phyloP scores from a whole-genome alignment of 2,797 vertebrate genomes.

The Austrolebias charrua region DNA sequence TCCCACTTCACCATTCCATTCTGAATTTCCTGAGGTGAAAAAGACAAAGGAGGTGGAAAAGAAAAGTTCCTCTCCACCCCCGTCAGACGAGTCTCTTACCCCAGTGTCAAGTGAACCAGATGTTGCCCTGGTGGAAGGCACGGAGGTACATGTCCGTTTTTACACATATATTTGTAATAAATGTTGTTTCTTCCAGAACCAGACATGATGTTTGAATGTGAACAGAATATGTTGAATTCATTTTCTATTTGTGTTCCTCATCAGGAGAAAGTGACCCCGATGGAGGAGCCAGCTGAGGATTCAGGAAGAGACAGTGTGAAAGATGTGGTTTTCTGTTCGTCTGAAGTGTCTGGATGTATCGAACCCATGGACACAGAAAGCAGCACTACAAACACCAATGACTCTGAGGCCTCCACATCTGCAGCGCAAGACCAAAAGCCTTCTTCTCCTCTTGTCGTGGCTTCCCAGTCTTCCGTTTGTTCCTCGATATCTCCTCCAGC shows the following conservation, averaged over 20 bases:
- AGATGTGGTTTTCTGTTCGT: slow-evolving; percentile 31
- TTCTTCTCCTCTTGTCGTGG: slow-evolving; percentile 37
- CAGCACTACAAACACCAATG: slow-evolving; percentile 42
- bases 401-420: slow-evolving; percentile 30
- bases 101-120: slow-evolving; percentile 35
- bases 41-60: slow-evolving; percentile 54
- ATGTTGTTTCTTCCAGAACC: background rate
- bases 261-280: slow-evolving; percentile 50
- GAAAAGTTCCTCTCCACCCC: slow-evolving; percentile 14
- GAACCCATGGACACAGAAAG: slow-evolving; percentile 63
- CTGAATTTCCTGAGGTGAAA: slow-evolving; percentile 66
- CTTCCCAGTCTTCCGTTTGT: slow-evolving; percentile 35
- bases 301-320: slow-evolving; percentile 44
- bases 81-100: slow-evolving; percentile 26
- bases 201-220: background rate
- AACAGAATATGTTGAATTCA: slow-evolving; percentile 1
- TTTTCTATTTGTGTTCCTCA: slow-evolving; percentile 19
- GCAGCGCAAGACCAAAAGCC: slow-evolving; percentile 50
- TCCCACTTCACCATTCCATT: slow-evolving; percentile 63
- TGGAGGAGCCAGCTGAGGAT: slow-evolving; percentile 37
- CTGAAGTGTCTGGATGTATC: slow-evolving; percentile 36
- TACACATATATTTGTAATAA: background rate
- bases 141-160: slow-evolving; percentile 46
- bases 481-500: slow-evolving; percentile 37
- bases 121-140: slow-evolving; percentile 22